These are phyloP conservation scores for Pomacea canaliculata DNA, from an alignment of 2,888 invertebrate genomes.

Conservation along the genomic window DNA sequence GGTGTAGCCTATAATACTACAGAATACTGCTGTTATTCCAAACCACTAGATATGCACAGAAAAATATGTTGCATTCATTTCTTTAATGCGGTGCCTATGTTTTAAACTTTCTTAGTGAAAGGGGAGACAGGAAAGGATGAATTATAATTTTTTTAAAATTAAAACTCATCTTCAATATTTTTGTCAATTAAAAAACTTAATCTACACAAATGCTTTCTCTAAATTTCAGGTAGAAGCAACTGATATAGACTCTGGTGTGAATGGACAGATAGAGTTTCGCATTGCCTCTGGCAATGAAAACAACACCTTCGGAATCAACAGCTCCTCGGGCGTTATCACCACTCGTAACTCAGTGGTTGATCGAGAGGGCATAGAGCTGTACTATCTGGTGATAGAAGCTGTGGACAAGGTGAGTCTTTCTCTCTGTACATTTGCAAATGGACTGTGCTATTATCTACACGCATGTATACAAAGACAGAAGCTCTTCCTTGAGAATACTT, in stretches of 20 bases:
- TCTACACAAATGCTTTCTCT: slow-evolving; percentile 12
- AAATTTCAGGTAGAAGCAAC: slow-evolving; percentile 87
- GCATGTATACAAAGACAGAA: too few relatives aligned
- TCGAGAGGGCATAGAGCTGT: slow-evolving; percentile 90
- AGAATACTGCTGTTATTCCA: too few relatives aligned
- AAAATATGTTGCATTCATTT: too few relatives aligned
- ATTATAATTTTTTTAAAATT: too few relatives aligned
- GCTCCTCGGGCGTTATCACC: slow-evolving; percentile 85
- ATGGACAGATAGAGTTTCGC: slow-evolving; percentile 66
- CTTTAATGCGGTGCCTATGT: too few relatives aligned
- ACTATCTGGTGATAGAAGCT: slow-evolving; percentile 87
- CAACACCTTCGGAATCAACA: slow-evolving; percentile 88
- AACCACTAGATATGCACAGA: too few relatives aligned
- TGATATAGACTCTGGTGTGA: slow-evolving; percentile 74
- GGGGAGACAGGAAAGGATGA: too few relatives aligned
- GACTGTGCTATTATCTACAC: not conserved
- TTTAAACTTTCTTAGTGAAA: too few relatives aligned
- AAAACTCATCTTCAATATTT: too few relatives aligned
- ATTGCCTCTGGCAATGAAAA: slow-evolving; percentile 86
- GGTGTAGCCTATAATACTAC: too few relatives aligned
- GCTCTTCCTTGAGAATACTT: too few relatives aligned
- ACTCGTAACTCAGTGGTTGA: slow-evolving; percentile 80
- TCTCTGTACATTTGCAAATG: not conserved
- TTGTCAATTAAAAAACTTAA: too few relatives aligned
- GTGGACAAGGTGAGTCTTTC: slow-evolving; percentile 76